These are phyloP conservation scores for Phymorhynchus buccinoides DNA, from an alignment of 1,140 invertebrate species.

Conservation along the genomic window DNA sequence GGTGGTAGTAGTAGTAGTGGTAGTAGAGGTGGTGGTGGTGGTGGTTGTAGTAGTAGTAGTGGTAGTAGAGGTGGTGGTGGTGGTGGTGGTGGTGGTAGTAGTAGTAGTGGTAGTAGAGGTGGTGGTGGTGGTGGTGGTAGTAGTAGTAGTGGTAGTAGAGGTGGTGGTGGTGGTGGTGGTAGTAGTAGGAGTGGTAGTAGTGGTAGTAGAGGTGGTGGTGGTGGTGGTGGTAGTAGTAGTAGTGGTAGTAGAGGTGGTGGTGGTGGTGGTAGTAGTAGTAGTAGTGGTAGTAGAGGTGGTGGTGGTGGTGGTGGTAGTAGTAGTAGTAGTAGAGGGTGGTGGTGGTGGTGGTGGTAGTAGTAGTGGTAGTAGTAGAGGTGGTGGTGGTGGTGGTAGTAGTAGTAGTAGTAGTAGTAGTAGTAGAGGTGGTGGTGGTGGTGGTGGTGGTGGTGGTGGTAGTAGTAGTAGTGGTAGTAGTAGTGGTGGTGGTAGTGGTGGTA, in stretches of 20 bases:
- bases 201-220: background rate
- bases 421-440: background rate
- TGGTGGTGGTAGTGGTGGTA: too few species aligned
- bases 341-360: slow-evolving; percentile 19
- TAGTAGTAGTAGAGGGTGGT: slow-evolving; percentile 28
- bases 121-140: slow-evolving; percentile 13
- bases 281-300: slow-evolving; percentile 21
- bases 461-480: background rate
- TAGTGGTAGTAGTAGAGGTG: slow-evolving; percentile 19
- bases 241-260: slow-evolving; percentile 6
- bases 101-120: slow-evolving; percentile 26
- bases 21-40: background rate
- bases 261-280: slow-evolving; percentile 25
- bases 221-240: slow-evolving; percentile 25
- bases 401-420: background rate
- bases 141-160: slow-evolving; percentile 13
- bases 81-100: slow-evolving; percentile 9
- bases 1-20: slow-evolving; percentile 14
- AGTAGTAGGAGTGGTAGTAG: background rate
- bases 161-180: slow-evolving; percentile 4
- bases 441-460: background rate
- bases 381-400: background rate
- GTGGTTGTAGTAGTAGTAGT: slow-evolving; percentile 25
- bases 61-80: slow-evolving; percentile 6
- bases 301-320: slow-evolving; percentile 2